Conservation (phyloP, 2,888 invertebrate species). For the Phortica magna region DNA sequence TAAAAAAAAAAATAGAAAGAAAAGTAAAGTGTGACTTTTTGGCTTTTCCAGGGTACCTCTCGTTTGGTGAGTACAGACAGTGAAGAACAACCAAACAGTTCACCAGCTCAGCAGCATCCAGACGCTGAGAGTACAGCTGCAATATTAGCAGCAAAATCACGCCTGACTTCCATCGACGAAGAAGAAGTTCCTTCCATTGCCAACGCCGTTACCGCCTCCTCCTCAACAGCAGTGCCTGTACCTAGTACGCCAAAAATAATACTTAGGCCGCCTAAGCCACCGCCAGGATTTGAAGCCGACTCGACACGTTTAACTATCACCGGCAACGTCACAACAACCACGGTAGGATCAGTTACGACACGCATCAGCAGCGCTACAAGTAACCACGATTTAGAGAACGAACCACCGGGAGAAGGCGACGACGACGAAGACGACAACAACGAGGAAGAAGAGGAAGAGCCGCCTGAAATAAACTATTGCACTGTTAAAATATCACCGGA, state of each 20-base stretch:
- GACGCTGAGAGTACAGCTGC: slow-evolving; percentile 10
- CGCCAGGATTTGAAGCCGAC: slow-evolving; percentile 46
- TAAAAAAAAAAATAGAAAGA: not conserved
- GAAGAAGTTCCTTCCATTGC: slow-evolving; percentile 57
- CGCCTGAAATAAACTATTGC: slow-evolving; percentile 76
- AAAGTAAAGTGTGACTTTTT: slow-evolving; percentile 7
- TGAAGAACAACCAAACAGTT: slow-evolving; percentile 79
- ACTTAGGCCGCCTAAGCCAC: slow-evolving; percentile 67
- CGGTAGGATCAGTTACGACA: slow-evolving; percentile 23
- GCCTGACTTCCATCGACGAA: slow-evolving; percentile 49
- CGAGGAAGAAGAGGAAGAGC: slow-evolving; percentile 67
- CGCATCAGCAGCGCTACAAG: not conserved
- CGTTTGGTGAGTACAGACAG: slow-evolving; percentile 84
- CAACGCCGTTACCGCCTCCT: slow-evolving; percentile 23
- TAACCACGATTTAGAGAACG: not conserved
- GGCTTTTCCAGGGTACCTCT: slow-evolving; percentile 79
- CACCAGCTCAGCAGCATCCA: slow-evolving; percentile 60
- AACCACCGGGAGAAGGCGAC: slow-evolving; percentile 49
- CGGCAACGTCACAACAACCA: not conserved
- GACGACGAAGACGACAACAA: slow-evolving; percentile 63
- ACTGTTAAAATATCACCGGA: slow-evolving; percentile 77
- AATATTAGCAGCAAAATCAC: slow-evolving; percentile 47
- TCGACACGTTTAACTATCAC: not conserved
- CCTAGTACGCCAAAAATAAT: slow-evolving; percentile 69
- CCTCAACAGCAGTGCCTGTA: slow-evolving; percentile 29